Evolutionary conservation across 2,113 vertebrate species (phyloP).

Genomic region (Bubo blakistoni): DNA sequence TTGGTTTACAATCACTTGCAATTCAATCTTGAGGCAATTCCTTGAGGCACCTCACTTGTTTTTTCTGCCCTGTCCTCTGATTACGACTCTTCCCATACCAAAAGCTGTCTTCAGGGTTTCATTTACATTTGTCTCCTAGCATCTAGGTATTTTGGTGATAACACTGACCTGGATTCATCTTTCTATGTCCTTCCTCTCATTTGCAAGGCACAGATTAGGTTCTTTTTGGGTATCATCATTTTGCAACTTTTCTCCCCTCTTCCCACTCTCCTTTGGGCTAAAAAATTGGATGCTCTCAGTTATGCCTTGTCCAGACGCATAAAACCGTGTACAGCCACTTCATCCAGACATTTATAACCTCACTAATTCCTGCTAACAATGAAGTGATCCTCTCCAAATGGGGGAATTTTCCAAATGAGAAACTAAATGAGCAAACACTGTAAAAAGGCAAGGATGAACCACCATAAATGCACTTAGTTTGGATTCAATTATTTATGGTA

Average conservation of each 20-base stretch:
- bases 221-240: not conserved
- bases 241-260: not conserved
- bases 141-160: not conserved
- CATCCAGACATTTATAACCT: not conserved
- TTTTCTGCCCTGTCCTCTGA: not conserved
- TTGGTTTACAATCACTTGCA: not conserved
- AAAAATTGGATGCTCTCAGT: not conserved
- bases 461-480: constrained; percentile 24
- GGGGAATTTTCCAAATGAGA: not conserved
- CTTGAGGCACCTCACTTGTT: not conserved
- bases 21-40: not conserved
- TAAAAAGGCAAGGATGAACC: constrained; percentile 3
- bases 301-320: not conserved
- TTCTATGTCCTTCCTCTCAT: not conserved
- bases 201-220: not conserved
- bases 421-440: not conserved
- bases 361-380: not conserved
- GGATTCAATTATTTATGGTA: constrained; percentile 63
- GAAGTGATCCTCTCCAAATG: not conserved
- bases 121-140: not conserved
- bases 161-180: not conserved
- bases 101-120: not conserved
- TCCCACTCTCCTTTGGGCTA: not conserved
- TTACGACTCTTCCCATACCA: not conserved
- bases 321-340: not conserved